Conservation (phyloP, 1,140 invertebrate genomes). For the Cheumatopsyche charites region DNA sequence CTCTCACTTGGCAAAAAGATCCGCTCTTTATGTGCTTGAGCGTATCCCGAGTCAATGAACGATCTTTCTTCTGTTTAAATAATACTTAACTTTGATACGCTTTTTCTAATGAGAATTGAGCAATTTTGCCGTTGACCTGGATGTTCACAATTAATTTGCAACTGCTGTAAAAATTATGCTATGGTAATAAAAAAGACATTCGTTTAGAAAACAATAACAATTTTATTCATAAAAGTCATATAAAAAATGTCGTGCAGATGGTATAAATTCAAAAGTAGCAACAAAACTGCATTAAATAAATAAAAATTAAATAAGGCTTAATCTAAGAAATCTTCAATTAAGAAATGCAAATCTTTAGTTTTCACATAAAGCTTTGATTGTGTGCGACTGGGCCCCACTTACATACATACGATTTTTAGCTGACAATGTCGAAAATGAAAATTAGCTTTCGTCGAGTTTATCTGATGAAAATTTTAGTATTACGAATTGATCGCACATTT, state of each 20-base stretch:
- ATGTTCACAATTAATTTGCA: no score
- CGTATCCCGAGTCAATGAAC: background rate
- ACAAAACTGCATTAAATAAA: constrained; percentile 19
- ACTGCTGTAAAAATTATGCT: no score
- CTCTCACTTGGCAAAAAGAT: no score
- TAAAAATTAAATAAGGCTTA: constrained; percentile 21
- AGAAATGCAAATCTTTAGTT: background rate
- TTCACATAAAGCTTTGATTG: background rate
- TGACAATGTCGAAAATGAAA: background rate
- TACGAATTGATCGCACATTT: constrained; percentile 25
- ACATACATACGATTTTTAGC: background rate
- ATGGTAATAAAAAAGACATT: background rate
- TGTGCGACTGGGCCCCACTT: background rate
- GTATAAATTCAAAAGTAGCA: constrained; percentile 10
- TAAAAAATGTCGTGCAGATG: constrained; percentile 17
- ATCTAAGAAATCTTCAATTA: background rate
- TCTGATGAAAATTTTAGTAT: constrained; percentile 10
- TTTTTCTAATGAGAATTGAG: background rate
- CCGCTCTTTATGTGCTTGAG: no score
- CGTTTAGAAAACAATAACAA: constrained; percentile 31
- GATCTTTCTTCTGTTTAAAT: constrained; percentile 8
- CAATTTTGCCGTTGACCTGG: no score
- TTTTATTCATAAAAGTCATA: constrained; percentile 27
- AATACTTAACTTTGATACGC: background rate
- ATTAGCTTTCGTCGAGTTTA: background rate